These are phyloP conservation scores for Heteropelma amictum DNA, from an alignment of 2,888 invertebrate genomes.

Conservation along the genomic window DNA sequence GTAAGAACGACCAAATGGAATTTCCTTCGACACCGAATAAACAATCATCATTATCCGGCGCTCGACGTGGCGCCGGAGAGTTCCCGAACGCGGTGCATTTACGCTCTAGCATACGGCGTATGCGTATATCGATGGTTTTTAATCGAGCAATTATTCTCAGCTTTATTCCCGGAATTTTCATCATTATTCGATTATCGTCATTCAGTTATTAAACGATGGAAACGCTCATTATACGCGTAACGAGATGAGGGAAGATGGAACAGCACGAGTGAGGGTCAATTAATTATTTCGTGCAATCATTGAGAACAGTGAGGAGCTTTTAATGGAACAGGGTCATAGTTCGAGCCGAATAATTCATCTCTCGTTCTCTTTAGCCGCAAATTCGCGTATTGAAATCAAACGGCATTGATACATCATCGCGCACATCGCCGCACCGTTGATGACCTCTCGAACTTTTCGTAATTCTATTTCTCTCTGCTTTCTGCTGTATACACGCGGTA, in stretches of 20 bases:
- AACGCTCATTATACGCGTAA: slow-evolving; percentile 37
- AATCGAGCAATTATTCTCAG: slow-evolving; percentile 44
- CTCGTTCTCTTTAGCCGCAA: background rate
- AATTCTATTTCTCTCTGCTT: slow-evolving; percentile 1
- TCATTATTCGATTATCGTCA: slow-evolving; percentile 50
- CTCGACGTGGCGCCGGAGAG: too few relatives aligned
- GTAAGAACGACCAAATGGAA: too few relatives aligned
- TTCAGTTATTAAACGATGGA: slow-evolving; percentile 40
- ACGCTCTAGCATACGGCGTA: background rate
- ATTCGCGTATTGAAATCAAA: background rate
- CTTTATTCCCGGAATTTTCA: background rate
- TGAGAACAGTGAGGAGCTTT: slow-evolving; percentile 37
- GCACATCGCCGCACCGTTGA: background rate
- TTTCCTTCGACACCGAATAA: too few relatives aligned
- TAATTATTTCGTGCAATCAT: slow-evolving; percentile 53
- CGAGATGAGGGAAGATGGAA: slow-evolving; percentile 19
- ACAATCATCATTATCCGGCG: too few relatives aligned
- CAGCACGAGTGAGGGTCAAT: slow-evolving; percentile 29
- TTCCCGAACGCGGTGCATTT: too few relatives aligned
- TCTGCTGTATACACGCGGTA: background rate
- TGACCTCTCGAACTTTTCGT: slow-evolving; percentile 41
- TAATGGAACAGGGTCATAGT: slow-evolving; percentile 25
- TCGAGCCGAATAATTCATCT: background rate
- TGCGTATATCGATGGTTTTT: background rate
- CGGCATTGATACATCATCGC: background rate